Evolutionary conservation across 1,140 invertebrate species (phyloP).

Genomic region (Tigriopus japonicus): DNA sequence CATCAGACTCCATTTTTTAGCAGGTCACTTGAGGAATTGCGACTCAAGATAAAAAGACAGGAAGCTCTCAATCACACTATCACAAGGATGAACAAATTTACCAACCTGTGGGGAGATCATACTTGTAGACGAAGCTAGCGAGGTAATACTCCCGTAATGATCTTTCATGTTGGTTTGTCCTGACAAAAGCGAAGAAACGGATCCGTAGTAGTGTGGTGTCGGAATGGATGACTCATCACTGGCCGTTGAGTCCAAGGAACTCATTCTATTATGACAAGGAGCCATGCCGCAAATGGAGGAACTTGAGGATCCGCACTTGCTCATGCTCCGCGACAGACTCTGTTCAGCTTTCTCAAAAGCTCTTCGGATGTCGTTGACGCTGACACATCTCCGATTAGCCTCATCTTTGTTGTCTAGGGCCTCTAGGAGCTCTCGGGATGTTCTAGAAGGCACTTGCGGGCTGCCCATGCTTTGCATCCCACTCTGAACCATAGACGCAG

Average conservation of each 20-base stretch:
- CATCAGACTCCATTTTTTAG: too few species aligned
- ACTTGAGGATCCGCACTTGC: background rate
- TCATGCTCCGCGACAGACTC: conserved; percentile 16
- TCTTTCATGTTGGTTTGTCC: conserved; percentile 25
- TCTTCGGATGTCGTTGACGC: conserved; percentile 33
- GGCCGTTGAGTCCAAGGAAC: conserved; percentile 30
- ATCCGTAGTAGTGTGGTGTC: conserved; percentile 25
- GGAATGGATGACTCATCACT: conserved; percentile 28
- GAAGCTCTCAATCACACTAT: too few species aligned
- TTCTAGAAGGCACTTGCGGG: conserved; percentile 16
- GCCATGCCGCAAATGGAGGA: conserved; percentile 8
- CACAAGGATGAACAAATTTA: background rate
- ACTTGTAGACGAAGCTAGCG: conserved; percentile 39
- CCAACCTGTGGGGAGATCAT: conserved; percentile 39
- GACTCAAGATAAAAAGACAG: too few species aligned
- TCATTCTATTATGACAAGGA: conserved; percentile 25
- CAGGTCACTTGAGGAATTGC: too few species aligned
- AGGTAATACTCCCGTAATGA: conserved; percentile 41
- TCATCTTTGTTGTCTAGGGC: conserved; percentile 15
- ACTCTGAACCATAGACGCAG: background rate
- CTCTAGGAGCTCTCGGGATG: conserved; percentile 19
- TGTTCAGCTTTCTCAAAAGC: conserved; percentile 36
- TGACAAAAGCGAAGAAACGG: conserved; percentile 24
- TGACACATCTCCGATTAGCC: conserved; percentile 15
- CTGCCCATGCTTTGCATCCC: background rate